Evolutionary conservation across 2,797 vertebrate genomes (phyloP).

Genomic region (Phoxinus dragarum): DNA sequence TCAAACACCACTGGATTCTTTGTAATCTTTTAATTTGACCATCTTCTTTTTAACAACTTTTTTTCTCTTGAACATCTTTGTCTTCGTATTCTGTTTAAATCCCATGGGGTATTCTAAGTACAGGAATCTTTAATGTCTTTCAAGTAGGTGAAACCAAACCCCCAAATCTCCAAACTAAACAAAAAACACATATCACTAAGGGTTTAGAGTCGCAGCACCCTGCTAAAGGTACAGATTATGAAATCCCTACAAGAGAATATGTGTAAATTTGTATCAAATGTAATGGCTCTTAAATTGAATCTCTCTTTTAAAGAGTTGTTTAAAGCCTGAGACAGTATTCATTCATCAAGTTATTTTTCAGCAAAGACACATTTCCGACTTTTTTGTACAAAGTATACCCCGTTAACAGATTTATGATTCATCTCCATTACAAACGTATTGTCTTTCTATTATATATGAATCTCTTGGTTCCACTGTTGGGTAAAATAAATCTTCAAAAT

Average conservation of each 20-base stretch:
- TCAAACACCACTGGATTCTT: constrained; percentile 8
- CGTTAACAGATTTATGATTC: background rate
- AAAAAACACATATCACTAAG: background rate
- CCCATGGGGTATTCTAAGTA: background rate
- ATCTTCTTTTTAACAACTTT: background rate
- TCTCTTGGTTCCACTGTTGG: background rate
- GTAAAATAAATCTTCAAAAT: background rate
- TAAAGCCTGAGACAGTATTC: background rate
- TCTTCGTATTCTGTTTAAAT: constrained; percentile 7
- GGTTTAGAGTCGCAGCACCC: background rate
- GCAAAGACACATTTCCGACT: background rate
- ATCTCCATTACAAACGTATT: background rate
- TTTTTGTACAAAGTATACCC: background rate
- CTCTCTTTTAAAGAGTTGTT: background rate
- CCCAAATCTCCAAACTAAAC: background rate
- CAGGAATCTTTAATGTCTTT: constrained; percentile 8
- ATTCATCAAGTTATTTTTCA: background rate
- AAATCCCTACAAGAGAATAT: background rate
- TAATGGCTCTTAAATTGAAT: background rate
- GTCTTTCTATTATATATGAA: background rate
- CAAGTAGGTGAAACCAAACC: background rate
- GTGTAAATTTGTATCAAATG: background rate
- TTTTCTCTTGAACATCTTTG: constrained; percentile 12
- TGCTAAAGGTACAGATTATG: background rate
- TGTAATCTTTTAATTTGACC: background rate